phyloP scores from a whole-genome alignment of 1,140 invertebrate genomes.

The Neelides sp. region DNA sequence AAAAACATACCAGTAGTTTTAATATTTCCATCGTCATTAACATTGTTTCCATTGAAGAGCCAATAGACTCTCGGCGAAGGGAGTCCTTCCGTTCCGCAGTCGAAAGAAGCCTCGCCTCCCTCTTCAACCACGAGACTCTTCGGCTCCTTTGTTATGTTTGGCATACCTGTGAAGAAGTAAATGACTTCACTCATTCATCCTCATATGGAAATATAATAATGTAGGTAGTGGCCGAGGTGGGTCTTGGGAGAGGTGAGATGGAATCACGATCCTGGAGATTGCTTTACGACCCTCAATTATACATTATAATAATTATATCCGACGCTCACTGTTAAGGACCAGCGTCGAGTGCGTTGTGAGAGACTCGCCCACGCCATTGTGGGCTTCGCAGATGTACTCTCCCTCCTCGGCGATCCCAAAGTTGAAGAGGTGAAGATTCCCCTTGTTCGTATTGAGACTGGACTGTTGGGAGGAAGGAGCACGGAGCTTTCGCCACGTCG shows the following conservation, averaged over 20 bases:
- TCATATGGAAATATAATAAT: neutral
- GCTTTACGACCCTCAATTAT: no score
- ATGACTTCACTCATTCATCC: neutral
- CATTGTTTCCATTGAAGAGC: slow-evolving; percentile 65
- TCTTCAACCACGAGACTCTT: slow-evolving; percentile 48
- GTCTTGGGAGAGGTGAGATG: neutral
- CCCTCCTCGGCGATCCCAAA: slow-evolving; percentile 50
- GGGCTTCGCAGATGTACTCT: slow-evolving; percentile 51
- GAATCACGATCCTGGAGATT: no score
- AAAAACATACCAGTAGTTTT: slow-evolving; percentile 29
- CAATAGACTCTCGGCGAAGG: slow-evolving; percentile 62
- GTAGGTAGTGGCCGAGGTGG: neutral
- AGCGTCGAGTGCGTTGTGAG: slow-evolving; percentile 30
- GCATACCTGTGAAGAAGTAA: slow-evolving; percentile 40
- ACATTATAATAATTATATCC: no score
- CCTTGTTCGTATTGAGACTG: slow-evolving; percentile 33
- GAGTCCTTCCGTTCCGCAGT: slow-evolving; percentile 52
- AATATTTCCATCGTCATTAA: slow-evolving; percentile 38
- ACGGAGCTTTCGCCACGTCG: slow-evolving; percentile 45
- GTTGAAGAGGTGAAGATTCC: slow-evolving; percentile 51
- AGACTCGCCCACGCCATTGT: slow-evolving; percentile 33
- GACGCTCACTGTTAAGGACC: slow-evolving; percentile 35
- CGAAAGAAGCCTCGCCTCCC: slow-evolving; percentile 49
- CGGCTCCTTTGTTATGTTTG: slow-evolving; percentile 45
- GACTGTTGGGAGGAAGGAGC: slow-evolving; percentile 32